Conservation (phyloP, 2,888 invertebrate genomes). For the Hemaris fuciformis region DNA sequence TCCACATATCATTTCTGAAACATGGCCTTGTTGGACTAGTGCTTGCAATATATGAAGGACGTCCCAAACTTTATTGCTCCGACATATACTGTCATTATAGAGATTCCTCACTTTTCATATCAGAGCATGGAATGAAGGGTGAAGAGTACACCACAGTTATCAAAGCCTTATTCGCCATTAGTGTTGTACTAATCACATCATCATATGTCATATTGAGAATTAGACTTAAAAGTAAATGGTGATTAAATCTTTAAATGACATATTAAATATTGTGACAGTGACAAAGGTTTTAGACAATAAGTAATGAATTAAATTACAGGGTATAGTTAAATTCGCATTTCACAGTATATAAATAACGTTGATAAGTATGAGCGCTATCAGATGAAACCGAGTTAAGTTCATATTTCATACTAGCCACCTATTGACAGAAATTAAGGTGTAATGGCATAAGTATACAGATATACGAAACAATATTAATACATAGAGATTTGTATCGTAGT, state of each 20-base stretch:
- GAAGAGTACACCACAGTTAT: conserved; percentile 85
- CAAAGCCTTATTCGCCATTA: conserved; percentile 83
- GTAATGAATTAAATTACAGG: background rate
- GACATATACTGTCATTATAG: conserved; percentile 88
- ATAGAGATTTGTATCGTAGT: too few relatives aligned
- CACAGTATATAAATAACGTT: background rate
- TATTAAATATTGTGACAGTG: background rate
- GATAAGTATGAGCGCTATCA: background rate
- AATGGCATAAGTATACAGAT: too few relatives aligned
- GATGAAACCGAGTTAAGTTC: background rate
- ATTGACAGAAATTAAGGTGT: too few relatives aligned
- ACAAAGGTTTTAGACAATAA: background rate
- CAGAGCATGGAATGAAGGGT: conserved; percentile 85
- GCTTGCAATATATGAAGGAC: conserved; percentile 90
- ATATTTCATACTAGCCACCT: background rate
- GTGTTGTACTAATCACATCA: conserved; percentile 82
- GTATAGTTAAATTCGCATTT: conserved; percentile 2
- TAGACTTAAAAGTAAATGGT: conserved; percentile 81
- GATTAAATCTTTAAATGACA: conserved; percentile 20
- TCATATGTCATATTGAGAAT: conserved; percentile 86
- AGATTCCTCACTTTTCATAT: conserved; percentile 87
- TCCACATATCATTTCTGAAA: conserved; percentile 93
- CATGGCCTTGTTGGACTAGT: conserved; percentile 93
- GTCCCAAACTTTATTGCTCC: conserved; percentile 87
- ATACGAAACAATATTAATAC: too few relatives aligned